Percentiles rank a stretch among this genome's conserved stretches.
Evolutionary conservation across 2,888 invertebrate genomes (phyloP).

Genomic region (Alitta virens): DNA sequence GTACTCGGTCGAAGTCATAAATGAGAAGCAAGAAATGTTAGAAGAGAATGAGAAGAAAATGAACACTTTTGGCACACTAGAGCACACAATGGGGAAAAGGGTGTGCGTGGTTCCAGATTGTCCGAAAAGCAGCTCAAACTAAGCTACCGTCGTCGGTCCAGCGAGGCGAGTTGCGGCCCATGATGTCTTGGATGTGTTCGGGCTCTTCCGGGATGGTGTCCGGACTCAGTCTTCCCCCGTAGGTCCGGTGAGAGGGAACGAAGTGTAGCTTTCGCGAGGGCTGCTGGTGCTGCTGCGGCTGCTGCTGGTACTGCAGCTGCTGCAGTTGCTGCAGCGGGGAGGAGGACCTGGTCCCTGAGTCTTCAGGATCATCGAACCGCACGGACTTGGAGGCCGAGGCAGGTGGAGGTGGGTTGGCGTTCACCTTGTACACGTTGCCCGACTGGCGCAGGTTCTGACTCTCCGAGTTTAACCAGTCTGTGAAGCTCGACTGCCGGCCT

Average conservation of each 20-base stretch:
- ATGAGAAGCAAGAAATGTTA: no score
- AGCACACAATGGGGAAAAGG: no score
- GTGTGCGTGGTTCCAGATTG: no score
- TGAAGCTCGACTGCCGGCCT: constrained; percentile 11
- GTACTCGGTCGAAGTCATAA: no score
- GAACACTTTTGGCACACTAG: no score
- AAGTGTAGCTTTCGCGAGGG: constrained; percentile 9
- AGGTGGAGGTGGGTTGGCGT: not conserved
- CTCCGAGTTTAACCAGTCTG: constrained; percentile 17
- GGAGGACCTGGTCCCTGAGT: not conserved
- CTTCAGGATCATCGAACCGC: constrained; percentile 6
- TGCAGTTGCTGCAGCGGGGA: not conserved
- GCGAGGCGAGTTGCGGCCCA: not conserved
- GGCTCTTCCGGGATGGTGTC: constrained; percentile 19
- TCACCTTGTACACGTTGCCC: constrained; percentile 9
- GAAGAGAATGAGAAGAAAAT: no score
- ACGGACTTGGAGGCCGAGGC: constrained; percentile 1
- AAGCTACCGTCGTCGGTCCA: constrained; percentile 13
- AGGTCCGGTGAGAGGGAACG: constrained; percentile 8
- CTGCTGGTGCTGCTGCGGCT: not conserved
- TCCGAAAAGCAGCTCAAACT: constrained; percentile 3
- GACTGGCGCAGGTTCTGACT: constrained; percentile 15
- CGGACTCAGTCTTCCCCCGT: constrained; percentile 5
- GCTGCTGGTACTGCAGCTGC: not conserved
- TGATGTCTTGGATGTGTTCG: constrained; percentile 1